These are phyloP conservation scores for Ptilorrhoa leucosticta DNA, from an alignment of 2,113 vertebrate species.

Conservation along the genomic window DNA sequence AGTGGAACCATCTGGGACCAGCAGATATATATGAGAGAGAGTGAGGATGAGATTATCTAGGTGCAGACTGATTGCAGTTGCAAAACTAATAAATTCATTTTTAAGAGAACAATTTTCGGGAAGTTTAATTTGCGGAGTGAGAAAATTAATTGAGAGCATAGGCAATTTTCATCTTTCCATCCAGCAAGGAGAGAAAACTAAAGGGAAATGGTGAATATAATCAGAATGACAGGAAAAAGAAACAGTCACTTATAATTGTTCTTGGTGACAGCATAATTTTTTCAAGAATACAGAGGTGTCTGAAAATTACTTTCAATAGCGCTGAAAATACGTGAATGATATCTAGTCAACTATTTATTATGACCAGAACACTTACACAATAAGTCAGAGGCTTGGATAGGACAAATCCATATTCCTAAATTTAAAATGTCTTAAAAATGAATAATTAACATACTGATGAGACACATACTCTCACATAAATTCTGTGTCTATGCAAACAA, in stretches of 20 bases:
- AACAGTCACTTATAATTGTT: background rate
- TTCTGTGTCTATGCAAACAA: background rate
- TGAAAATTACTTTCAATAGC: background rate
- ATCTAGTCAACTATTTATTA: background rate
- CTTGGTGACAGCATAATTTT: background rate
- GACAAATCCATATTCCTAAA: background rate
- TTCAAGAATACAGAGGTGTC: background rate
- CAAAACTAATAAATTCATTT: background rate
- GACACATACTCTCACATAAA: background rate
- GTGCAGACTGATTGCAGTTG: background rate
- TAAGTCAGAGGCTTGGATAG: background rate
- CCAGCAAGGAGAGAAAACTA: background rate
- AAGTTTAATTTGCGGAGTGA: slow-evolving; percentile 23
- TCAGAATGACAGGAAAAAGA: background rate
- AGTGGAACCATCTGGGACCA: background rate
- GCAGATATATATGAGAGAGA: background rate
- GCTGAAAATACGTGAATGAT: background rate
- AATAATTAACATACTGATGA: background rate
- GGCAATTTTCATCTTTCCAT: slow-evolving; percentile 13
- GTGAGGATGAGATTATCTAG: background rate
- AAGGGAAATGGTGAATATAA: background rate
- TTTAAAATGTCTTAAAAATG: background rate
- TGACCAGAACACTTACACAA: background rate
- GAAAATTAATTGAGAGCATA: slow-evolving; percentile 18
- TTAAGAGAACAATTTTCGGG: slow-evolving; percentile 14